A percentile compares a stretch with the other conserved stretches of the same genome.
phyloP scores from a whole-genome alignment of 2,113 vertebrate genomes.

The Engraulis encrasicolus region DNA sequence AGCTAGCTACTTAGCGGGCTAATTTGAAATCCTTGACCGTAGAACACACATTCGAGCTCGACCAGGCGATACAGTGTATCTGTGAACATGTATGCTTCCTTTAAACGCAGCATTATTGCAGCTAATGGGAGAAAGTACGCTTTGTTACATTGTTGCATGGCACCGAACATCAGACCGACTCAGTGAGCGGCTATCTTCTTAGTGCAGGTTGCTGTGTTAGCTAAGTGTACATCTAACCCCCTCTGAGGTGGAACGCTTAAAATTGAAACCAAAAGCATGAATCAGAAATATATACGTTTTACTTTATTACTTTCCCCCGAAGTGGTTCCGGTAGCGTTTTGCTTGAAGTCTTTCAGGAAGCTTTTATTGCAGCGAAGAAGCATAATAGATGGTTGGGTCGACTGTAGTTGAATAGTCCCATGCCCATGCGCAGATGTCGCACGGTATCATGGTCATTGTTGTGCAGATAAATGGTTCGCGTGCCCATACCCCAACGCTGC shows the following conservation, averaged over 20 bases:
- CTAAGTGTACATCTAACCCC: conserved; percentile 33
- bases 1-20: conserved; percentile 41
- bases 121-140: conserved; percentile 57
- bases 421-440: conserved; percentile 83
- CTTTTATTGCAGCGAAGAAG: conserved; percentile 90
- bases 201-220: conserved; percentile 33
- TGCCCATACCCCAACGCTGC: background rate
- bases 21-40: conserved; percentile 23
- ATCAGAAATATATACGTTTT: conserved; percentile 58
- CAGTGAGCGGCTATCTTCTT: conserved; percentile 38
- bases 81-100: conserved; percentile 56
- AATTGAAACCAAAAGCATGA: conserved; percentile 50
- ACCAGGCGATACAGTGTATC: conserved; percentile 44
- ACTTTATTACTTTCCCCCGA: conserved; percentile 82
- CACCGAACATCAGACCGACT: conserved; percentile 76
- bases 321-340: conserved; percentile 80
- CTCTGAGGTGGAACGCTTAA: conserved; percentile 50
- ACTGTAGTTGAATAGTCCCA: conserved; percentile 44
- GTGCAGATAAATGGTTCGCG: conserved; percentile 67
- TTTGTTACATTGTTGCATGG: conserved; percentile 86
- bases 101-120: conserved; percentile 43
- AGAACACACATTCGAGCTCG: background rate
- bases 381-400: conserved; percentile 90
- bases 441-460: conserved; percentile 80
- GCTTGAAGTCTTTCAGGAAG: conserved; percentile 78